Conservation (phyloP, 2,113 vertebrate genomes). For the Syngnathus scovelli region DNA sequence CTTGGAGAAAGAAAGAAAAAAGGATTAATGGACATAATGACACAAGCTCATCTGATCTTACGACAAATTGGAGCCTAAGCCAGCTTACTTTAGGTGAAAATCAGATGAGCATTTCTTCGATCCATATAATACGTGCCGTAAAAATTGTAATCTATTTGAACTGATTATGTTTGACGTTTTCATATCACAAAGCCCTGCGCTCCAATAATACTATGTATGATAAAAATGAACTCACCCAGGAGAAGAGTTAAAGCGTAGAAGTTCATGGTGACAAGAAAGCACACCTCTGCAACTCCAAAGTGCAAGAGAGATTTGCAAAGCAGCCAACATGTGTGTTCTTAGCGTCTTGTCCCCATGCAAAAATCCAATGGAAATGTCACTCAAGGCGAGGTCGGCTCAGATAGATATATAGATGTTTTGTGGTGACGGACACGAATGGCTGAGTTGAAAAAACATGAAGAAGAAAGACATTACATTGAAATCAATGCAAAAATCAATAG, state of each 20-base stretch:
- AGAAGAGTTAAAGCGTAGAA: slow-evolving; percentile 23
- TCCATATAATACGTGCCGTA: too few relatives aligned
- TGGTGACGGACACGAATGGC: neutral
- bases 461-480: too few relatives aligned
- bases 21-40: neutral
- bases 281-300: neutral
- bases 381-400: too few relatives aligned
- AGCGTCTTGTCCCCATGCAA: slow-evolving; percentile 23
- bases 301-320: slow-evolving; percentile 20
- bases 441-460: too few relatives aligned
- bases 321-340: slow-evolving; percentile 29
- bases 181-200: neutral
- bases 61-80: too few relatives aligned
- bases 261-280: slow-evolving; percentile 23
- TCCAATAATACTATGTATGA: neutral
- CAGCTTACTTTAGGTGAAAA: too few relatives aligned
- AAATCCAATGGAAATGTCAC: slow-evolving; percentile 31
- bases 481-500: too few relatives aligned
- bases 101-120: too few relatives aligned
- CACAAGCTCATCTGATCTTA: neutral
- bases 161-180: too few relatives aligned
- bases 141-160: too few relatives aligned
- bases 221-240: slow-evolving; percentile 37
- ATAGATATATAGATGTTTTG: neutral
- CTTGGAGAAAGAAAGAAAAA: slow-evolving; percentile 15